Evolutionary conservation across 2,113 vertebrate genomes (phyloP).

Genomic region (Charina bottae): DNA sequence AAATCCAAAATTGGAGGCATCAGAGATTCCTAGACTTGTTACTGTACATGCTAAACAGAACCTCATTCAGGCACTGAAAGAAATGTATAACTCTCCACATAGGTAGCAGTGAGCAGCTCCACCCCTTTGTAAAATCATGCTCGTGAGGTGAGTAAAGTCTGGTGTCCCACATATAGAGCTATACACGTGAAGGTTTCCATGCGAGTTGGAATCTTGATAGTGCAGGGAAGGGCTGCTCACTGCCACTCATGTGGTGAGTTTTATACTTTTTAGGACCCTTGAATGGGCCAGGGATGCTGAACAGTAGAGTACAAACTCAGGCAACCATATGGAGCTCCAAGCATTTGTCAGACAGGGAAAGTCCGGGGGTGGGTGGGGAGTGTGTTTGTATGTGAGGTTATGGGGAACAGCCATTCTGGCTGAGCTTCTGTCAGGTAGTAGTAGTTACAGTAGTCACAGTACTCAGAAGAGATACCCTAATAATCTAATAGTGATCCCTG

Average conservation of each 20-base stretch:
- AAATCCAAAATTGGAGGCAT: not conserved
- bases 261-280: not conserved
- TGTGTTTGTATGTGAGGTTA: not conserved
- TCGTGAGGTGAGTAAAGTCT: not conserved
- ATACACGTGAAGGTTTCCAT: not conserved
- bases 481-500: not conserved
- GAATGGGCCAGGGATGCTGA: not conserved
- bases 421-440: not conserved
- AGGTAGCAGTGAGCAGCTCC: no score
- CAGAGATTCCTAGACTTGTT: not conserved
- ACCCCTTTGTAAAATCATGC: not conserved
- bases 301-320: not conserved
- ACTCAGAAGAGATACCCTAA: not conserved
- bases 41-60: no score
- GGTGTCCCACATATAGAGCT: not conserved
- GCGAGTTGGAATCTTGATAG: not conserved
- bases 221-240: not conserved
- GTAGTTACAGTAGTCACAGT: not conserved
- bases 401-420: not conserved
- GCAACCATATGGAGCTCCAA: not conserved
- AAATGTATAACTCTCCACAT: no score
- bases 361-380: not conserved
- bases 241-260: not conserved
- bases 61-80: no score
- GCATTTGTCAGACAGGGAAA: not conserved